A percentile compares a stretch with the other conserved stretches of the same genome.
Evolutionary conservation across 2,113 vertebrate species (phyloP).

Genomic region (Festucalex cinctus): DNA sequence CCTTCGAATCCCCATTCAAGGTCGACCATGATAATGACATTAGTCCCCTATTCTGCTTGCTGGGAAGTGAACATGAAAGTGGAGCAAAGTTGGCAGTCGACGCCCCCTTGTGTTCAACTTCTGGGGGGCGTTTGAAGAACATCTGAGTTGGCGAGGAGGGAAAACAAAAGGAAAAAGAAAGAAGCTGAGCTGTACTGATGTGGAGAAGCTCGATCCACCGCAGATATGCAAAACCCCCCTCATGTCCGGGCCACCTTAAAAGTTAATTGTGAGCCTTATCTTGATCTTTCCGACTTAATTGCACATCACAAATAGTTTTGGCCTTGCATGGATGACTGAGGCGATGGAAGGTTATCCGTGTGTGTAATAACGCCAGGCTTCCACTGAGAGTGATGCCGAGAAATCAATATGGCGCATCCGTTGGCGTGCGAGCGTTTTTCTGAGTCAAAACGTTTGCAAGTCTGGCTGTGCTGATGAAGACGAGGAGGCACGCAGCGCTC

Average conservation of each 20-base stretch:
- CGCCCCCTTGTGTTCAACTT: conserved; percentile 74
- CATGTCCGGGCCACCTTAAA: conserved; percentile 50
- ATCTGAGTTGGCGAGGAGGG: conserved; percentile 5
- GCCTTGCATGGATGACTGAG: conserved; percentile 35
- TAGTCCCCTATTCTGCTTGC: conserved; percentile 28
- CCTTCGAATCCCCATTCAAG: conserved; percentile 39
- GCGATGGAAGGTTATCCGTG: conserved; percentile 59
- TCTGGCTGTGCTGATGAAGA: not conserved
- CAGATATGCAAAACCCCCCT: conserved; percentile 63
- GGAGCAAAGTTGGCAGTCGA: conserved; percentile 64
- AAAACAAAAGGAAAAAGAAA: not conserved
- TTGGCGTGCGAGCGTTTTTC: not conserved
- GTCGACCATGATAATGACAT: conserved; percentile 61
- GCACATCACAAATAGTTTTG: conserved; percentile 55
- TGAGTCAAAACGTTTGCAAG: not conserved
- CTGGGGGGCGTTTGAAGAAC: conserved; percentile 17
- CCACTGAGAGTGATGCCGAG: not conserved
- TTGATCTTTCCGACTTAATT: conserved; percentile 70
- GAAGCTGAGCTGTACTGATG: conserved; percentile 35
- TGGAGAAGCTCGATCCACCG: conserved; percentile 49
- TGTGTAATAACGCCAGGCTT: conserved; percentile 39
- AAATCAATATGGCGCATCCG: not conserved
- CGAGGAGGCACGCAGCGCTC: not conserved
- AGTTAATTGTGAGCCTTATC: conserved; percentile 69
- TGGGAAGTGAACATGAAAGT: conserved; percentile 28